Evolutionary conservation across 2,113 vertebrate species (phyloP), one percentile per base, ranked within the genome.

Genomic region (Gymnogyps californianus): DNA sequence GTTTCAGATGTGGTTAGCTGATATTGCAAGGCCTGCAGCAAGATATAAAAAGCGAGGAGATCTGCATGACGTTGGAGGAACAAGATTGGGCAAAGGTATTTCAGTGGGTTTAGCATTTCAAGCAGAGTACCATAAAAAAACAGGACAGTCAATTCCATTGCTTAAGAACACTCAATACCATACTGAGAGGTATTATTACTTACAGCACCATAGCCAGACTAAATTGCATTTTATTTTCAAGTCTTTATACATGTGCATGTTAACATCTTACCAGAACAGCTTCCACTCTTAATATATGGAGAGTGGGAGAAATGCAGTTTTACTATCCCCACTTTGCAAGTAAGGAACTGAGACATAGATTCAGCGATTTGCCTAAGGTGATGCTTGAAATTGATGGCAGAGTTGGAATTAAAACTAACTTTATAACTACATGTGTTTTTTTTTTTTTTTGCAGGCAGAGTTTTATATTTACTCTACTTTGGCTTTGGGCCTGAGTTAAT

Each of bases 401-500:
- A 65, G 42, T 26, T 80, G 57, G 51, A 80, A 77, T 52, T 71
- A 70, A 94, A 94, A 82, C 20, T 38, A 57, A 32, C 72, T 92
- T 79, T 70, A 32, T 67, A 62, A 76, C 47, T 81, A 52, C 62
- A 40, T 24, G 32, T n/a, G 46, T 7, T 34, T 2, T 5, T 11
- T 15, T 11, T 15, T 62, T 57, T 79, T 69, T 92, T 64, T 71
- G 0, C 29, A 57, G 69, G 38, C 22, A 44, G 19, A 47, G n/a
- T 89, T 62, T 91, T 82, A 32, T 61, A 57, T 82, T 94, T 91
- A 89, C 24, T 76, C 38, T 76, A 3, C 26, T 67, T 93, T 94
- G 89, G 93, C 94, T 93, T 69, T 71, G 52, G 36, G 94, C 77
- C 84, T 64, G 38, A 71, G 61, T 90, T 95, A 85, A 85, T 65